A percentile compares a stretch with the other conserved stretches of the same genome.
phyloP scores from a whole-genome alignment of 1,140 invertebrate species.

The Pristionchus pacificus region DNA sequence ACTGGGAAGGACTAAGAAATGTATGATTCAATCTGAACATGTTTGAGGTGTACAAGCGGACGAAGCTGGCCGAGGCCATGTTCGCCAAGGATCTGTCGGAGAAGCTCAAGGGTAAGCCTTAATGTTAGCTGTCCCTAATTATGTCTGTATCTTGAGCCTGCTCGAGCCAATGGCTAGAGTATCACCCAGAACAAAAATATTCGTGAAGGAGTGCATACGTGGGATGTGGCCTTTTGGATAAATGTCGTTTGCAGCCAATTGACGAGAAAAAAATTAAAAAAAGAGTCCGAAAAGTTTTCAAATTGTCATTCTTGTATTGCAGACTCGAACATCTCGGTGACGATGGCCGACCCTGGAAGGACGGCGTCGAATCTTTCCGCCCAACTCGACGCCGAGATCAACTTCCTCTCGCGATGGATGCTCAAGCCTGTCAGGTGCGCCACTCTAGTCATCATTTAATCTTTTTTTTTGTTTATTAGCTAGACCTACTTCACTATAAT shows the following conservation, averaged over 20 bases:
- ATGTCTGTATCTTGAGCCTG: too few relatives aligned
- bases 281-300: background rate
- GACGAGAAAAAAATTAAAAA: background rate
- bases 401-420: slow-evolving; percentile 51
- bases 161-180: too few relatives aligned
- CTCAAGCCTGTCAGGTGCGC: slow-evolving; percentile 38
- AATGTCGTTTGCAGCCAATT: slow-evolving; percentile 2
- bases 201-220: too few relatives aligned
- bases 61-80: slow-evolving; percentile 45
- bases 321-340: slow-evolving; percentile 46
- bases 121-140: too few relatives aligned
- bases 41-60: slow-evolving; percentile 41
- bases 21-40: too few relatives aligned
- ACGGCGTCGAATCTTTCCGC: slow-evolving; percentile 44
- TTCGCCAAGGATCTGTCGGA: slow-evolving; percentile 54
- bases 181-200: too few relatives aligned
- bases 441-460: background rate
- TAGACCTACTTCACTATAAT: too few relatives aligned
- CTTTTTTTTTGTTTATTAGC: too few relatives aligned
- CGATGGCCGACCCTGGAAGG: slow-evolving; percentile 50
- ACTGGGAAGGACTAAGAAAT: background rate
- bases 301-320: slow-evolving; percentile 28
- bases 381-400: slow-evolving; percentile 42
- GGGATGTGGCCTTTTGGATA: slow-evolving; percentile 5
- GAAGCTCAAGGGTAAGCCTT: slow-evolving; percentile 40